Base-by-base conservation (phyloP, 2,113 vertebrate species). In the Amblyopsis rosae region DNA sequence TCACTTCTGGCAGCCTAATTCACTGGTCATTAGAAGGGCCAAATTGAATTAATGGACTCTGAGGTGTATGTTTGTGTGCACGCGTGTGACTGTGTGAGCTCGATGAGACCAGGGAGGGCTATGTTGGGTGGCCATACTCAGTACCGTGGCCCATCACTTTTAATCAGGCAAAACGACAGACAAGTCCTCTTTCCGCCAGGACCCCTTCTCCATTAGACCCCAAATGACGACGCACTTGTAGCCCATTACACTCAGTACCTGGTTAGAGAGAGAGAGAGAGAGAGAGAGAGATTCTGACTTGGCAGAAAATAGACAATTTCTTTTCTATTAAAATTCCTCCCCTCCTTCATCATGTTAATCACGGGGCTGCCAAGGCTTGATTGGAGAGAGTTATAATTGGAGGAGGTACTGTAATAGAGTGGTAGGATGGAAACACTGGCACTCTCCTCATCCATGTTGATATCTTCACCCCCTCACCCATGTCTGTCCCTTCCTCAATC, bases 31-130 rank as follows among this genome's bases (percentile, higher is more conserved):
- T 92, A 93, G 85, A 87, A 75, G 62, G 76, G 75, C 86, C 85
- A 91, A 92, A 92, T 92, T 92, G 87, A 92, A 92, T 26, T 92
- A 93, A 93, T 91, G 74, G 87, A 90, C 80, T 86, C 65, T 9
- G 62, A 72, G 73, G 70, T 66, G 51, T 58, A 71, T 6, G 70
- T 61, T 70, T 65, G 69, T 69, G n/a, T 69, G 67, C 75, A 16
- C 16, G 57, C n/a, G 56, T 60, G 49, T 69, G 67, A 12, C 46
- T 50, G 16, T 12, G 62, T 8, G 16, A 10, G 5, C 49, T 49
- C 77, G 80, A 76, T 70, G 73, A 79, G 82, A 70, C 55, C 68
- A 13, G 62, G 2, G 1, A 62, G 75, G 73, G 74, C 72, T 16
- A 17, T 76, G 79, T 73, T 64, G 80, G 83, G 73, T 81, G 82